Conservation (phyloP, 2,888 invertebrate genomes). For the Aphodius sticticus region DNA sequence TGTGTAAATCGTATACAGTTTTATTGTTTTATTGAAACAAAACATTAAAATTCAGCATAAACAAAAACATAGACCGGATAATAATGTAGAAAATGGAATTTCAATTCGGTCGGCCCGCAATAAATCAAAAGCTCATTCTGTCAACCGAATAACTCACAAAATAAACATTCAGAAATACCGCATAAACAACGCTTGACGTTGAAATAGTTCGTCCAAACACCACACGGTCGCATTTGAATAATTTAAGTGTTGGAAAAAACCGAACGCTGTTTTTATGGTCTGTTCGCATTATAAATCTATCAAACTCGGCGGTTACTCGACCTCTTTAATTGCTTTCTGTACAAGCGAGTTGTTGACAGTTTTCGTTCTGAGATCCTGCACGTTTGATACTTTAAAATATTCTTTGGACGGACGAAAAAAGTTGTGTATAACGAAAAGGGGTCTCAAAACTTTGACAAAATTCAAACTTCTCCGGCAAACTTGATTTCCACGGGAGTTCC, state of each 20-base stretch:
- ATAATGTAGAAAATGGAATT: neutral
- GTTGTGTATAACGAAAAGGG: neutral
- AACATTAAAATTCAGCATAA: neutral
- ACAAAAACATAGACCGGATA: neutral
- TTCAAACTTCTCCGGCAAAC: neutral
- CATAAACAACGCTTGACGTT: neutral
- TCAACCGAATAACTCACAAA: neutral
- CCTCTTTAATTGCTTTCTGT: neutral
- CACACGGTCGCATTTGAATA: neutral
- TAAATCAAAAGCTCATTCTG: neutral
- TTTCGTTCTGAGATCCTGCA: neutral
- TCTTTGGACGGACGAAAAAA: neutral
- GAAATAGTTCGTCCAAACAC: slow-evolving; percentile 4
- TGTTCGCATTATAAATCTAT: no score
- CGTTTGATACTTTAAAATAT: neutral
- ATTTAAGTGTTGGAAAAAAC: neutral
- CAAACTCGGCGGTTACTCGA: neutral
- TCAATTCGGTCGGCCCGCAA: neutral
- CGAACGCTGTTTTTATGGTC: neutral
- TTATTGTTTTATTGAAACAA: neutral
- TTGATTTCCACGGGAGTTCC: neutral
- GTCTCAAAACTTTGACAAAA: neutral
- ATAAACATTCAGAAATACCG: neutral
- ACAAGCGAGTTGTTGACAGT: neutral
- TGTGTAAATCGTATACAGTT: neutral